phyloP scores from a whole-genome alignment of 2,888 invertebrate species.

The Oxycera nigricornis region DNA sequence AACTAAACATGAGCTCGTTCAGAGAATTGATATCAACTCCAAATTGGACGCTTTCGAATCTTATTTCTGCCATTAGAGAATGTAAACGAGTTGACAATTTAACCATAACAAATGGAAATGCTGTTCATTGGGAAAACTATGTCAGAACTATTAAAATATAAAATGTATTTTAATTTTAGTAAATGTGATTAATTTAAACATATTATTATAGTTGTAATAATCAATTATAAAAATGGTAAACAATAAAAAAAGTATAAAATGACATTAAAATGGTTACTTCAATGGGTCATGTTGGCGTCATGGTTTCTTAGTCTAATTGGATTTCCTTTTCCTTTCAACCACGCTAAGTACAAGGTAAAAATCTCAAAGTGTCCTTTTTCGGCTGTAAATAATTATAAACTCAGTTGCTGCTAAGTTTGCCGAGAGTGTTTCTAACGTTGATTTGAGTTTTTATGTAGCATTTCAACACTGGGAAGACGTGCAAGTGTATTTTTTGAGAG shows the following conservation, averaged over 20 bases:
- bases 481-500: no score
- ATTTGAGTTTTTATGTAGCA: no score
- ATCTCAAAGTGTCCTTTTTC: no score
- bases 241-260: constrained; percentile 30
- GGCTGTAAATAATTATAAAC: no score
- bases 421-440: no score
- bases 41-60: background rate
- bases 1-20: background rate
- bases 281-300: no score
- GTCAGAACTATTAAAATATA: constrained; percentile 16
- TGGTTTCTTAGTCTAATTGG: no score
- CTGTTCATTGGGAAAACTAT: background rate
- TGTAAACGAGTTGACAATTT: background rate
- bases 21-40: background rate
- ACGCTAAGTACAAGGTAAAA: no score
- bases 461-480: no score
- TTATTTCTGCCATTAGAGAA: background rate
- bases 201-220: constrained; percentile 17
- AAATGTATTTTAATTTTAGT: constrained; percentile 21
- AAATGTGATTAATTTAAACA: constrained; percentile 35
- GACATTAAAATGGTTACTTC: no score
- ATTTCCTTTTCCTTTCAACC: no score
- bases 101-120: background rate
- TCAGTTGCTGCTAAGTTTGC: no score
- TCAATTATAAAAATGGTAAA: constrained; percentile 8